Evolutionary conservation across 2,888 invertebrate genomes (phyloP).

Genomic region (Pteria penguin): DNA sequence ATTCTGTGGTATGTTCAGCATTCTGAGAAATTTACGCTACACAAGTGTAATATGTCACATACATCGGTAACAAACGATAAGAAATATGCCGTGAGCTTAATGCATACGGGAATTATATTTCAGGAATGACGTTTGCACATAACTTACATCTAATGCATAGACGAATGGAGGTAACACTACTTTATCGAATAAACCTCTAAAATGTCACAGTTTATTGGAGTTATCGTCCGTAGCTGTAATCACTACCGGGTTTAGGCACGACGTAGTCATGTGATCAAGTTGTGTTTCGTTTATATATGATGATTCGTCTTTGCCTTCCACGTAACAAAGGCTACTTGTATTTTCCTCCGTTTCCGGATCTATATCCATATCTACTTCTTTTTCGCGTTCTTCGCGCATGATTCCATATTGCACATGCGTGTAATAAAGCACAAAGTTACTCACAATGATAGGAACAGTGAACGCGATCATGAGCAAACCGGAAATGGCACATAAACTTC

Average conservation of each 20-base stretch:
- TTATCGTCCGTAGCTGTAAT: constrained; percentile 28
- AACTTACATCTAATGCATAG: too few species aligned
- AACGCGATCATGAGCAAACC: constrained; percentile 77
- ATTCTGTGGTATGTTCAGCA: too few species aligned
- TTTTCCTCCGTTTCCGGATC: constrained; percentile 14
- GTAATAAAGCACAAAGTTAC: constrained; percentile 78
- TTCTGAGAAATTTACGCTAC: too few species aligned
- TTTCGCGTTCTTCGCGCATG: constrained; percentile 43
- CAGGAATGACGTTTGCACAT: too few species aligned
- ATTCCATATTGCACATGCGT: constrained; percentile 76
- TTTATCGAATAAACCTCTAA: too few species aligned
- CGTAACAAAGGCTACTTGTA: background rate
- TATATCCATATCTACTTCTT: constrained; percentile 12
- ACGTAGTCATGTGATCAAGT: background rate
- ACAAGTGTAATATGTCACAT: too few species aligned
- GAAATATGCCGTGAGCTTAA: too few species aligned
- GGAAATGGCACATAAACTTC: constrained; percentile 74
- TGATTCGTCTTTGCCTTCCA: background rate
- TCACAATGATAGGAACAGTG: constrained; percentile 78
- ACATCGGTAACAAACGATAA: too few species aligned
- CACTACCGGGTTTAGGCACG: background rate
- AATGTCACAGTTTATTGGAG: constrained; percentile 21
- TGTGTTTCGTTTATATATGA: background rate
- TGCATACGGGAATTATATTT: too few species aligned
- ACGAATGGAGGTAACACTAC: too few species aligned